Percentiles rank a stretch among this genome's conserved stretches.
These are phyloP conservation scores for Dipus sagitta DNA, from an alignment of 2,797 vertebrate genomes.

Conservation along the genomic window DNA sequence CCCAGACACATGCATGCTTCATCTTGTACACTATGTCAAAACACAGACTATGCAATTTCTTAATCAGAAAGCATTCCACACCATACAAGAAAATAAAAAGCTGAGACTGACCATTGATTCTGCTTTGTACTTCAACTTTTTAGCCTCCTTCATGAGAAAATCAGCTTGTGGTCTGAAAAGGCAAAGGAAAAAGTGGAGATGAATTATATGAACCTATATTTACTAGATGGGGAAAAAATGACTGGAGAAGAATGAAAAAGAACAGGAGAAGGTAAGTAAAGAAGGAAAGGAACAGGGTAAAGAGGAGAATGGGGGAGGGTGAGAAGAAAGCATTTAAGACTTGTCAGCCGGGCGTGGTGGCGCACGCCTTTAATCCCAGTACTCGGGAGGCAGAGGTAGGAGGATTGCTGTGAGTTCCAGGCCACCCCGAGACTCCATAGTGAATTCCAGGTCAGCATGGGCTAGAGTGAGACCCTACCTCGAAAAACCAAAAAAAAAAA, in stretches of 20 bases:
- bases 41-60: background rate
- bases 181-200: background rate
- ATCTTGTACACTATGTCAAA: fast-evolving
- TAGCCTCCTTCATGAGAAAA: conserved; percentile 95
- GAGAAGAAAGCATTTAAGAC: background rate
- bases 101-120: conserved; percentile 92
- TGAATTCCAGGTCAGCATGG: no score
- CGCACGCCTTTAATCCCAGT: no score
- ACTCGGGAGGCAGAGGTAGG: no score
- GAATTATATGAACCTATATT: background rate
- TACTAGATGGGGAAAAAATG: background rate
- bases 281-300: background rate
- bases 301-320: no score
- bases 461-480: no score
- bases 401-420: no score
- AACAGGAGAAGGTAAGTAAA: background rate
- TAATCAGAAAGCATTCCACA: background rate
- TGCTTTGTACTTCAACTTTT: conserved; percentile 96
- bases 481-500: no score
- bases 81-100: background rate
- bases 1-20: fast-evolving
- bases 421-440: no score
- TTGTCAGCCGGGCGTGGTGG: no score
- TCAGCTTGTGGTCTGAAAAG: conserved; percentile 91
- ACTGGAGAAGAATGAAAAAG: background rate